Base-by-base conservation (phyloP, 2,888 invertebrate species). In the Lepidocyrtoides sp. region DNA sequence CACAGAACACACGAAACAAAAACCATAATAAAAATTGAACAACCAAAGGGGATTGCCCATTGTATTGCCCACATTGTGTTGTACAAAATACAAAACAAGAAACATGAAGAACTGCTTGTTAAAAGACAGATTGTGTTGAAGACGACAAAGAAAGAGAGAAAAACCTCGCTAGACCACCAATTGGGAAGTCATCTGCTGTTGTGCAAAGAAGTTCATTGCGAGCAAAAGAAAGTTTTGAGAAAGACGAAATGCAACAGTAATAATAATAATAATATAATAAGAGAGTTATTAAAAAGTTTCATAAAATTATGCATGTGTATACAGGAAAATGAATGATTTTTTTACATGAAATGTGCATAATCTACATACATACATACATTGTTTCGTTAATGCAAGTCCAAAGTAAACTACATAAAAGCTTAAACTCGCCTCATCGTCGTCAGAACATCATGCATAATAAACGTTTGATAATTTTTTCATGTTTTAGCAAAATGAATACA, bases 141-240 rank as follows among this genome's bases (percentile, higher is more conserved):
- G 26, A 79, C 20, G 7, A 54, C n/a, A n/a, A n/a, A n/a, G n/a
- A n/a, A n/a, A n/a, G n/a, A n/a, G n/a, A n/a, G n/a, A n/a, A n/a
- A n/a, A n/a, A n/a, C n/a, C n/a, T n/a, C n/a, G n/a, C n/a, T n/a
- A 60, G 89, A 89, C 89, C 89, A 89, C 89, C 89, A 84, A 41
- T 44, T 17, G 84, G 48, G 84, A 89, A 84, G 89, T 89, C 89
- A 89, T 89, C 83, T 89, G 89, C 84, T 57, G 20, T 57, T n/a
- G n/a, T n/a, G n/a, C n/a, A n/a, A n/a, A 54, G 41, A 41, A 36
- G 41, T 26, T 63, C 29, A 29, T 63, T 63, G 69, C 69, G n/a
- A 72, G 36, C 17, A 26, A 75, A 75, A 75, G 23, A 26, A 63
- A 23, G 60, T 60, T 60, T 60, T 12, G 12, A 75, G 44, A 48